Evolutionary conservation across 2,888 invertebrate species (phyloP), one percentile per base, ranked within the genome.

Genomic region (Yponomeuta evonymella): DNA sequence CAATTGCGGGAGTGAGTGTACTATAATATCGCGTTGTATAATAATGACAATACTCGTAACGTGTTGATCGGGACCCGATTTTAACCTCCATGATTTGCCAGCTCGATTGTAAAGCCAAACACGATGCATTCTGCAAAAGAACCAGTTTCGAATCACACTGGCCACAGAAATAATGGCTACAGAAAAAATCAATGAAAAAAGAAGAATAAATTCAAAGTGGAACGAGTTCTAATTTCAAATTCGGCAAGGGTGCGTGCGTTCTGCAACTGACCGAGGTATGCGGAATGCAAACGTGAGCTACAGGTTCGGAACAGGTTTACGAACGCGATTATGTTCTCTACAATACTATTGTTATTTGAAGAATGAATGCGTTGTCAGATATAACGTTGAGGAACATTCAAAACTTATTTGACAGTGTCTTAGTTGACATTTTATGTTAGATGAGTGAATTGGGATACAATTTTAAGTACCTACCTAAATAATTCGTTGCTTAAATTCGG

Each of bases 261-360:
- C 81, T 82, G 84, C 87, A 83, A 81, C 74, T 79, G 72, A 77
- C 79, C 80, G 82, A 88, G 88, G 83, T 85, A 84, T 74, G 77
- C 85, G 86, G 84, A 88, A 88, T 86, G 89, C 90, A 83, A 87
- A 88, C 84, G 76, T 72, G 82, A 75, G 85, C 86, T 87, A 86
- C 85, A 79, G 87, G 87, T 84, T 78, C 73, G 67, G 73, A 79
- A 79, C 80, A 76, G 75, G 79, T 67, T 67, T 67, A 29, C 73
- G 73, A 69, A 43, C 58, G 30, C 70, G 9, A 15, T 65, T 6
- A 29, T 23, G 29, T 65, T 12, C 5, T 65, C 30, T 30, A 12
- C 30, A 65, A 4, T 65, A 65, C 29, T 65, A 30, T 65, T 65
- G 65, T 65, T 30, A 43, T 43, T 43, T 43, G 8, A 43, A 4